Percentiles rank a stretch among this genome's conserved stretches.
Evolutionary conservation across 2,113 vertebrate genomes (phyloP).

Genomic region (Oryzias curvinotus): DNA sequence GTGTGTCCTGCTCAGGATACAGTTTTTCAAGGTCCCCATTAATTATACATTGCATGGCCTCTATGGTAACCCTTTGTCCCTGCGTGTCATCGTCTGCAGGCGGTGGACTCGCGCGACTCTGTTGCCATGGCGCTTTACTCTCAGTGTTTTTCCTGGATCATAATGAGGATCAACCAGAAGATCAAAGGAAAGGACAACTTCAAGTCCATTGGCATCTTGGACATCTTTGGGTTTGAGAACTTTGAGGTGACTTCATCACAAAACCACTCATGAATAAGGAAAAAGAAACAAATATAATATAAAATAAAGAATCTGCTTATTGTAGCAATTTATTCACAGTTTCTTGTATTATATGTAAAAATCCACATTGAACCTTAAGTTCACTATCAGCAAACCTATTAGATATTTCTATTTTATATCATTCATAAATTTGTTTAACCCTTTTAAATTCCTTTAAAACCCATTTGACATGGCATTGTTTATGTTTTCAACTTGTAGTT

Average conservation of each 20-base stretch:
- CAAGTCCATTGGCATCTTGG: conserved; percentile 92
- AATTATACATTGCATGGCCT: conserved; percentile 14
- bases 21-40: conserved; percentile 2
- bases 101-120: conserved; percentile 88
- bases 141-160: conserved; percentile 93
- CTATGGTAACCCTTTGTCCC: conserved; percentile 11
- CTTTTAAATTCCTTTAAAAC: no score
- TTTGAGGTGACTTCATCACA: conserved; percentile 79
- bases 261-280: no score
- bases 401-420: no score
- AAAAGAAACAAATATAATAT: no score
- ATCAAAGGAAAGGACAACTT: conserved; percentile 92
- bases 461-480: no score
- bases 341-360: no score
- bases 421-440: no score
- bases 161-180: conserved; percentile 88
- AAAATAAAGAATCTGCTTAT: no score
- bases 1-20: conserved; percentile 8
- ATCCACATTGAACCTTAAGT: no score
- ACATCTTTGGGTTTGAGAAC: conserved; percentile 95
- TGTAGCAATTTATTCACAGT: no score
- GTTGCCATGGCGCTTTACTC: conserved; percentile 93
- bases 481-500: no score
- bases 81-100: conserved; percentile 70
- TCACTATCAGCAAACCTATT: no score